Conservation (phyloP, 2,113 vertebrate genomes). For the Dicentrarchus labrax region DNA sequence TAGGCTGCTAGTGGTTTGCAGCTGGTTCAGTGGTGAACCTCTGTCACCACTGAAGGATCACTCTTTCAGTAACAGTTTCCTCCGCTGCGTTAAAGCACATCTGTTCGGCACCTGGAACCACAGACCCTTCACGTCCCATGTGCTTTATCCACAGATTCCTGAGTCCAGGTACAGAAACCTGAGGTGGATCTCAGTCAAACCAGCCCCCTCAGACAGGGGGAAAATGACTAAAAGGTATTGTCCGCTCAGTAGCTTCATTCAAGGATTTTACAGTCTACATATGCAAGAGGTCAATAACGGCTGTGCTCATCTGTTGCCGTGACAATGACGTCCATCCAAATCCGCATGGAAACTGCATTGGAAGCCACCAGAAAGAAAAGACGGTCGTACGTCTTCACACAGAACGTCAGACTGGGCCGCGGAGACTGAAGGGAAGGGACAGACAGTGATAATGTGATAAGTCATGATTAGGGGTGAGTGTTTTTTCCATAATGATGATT, state of each 20-base stretch:
- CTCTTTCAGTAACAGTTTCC: constrained; percentile 53
- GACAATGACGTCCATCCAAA: constrained; percentile 95
- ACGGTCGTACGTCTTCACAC: constrained; percentile 93
- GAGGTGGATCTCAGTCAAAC: constrained; percentile 15
- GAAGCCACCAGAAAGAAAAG: constrained; percentile 92
- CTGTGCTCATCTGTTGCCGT: constrained; percentile 91
- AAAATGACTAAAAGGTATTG: background rate
- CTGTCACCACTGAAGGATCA: constrained; percentile 1
- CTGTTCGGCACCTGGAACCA: background rate
- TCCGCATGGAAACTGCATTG: constrained; percentile 90
- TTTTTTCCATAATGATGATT: background rate
- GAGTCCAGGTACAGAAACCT: constrained; percentile 29
- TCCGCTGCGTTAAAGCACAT: background rate
- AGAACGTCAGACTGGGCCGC: constrained; percentile 90
- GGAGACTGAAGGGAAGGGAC: constrained; percentile 85
- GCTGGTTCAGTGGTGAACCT: constrained; percentile 18
- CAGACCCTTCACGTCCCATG: background rate
- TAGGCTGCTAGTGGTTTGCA: constrained; percentile 24
- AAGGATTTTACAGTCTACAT: background rate
- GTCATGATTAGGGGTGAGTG: background rate
- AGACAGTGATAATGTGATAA: background rate
- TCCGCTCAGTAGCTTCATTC: constrained; percentile 1
- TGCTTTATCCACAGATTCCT: background rate
- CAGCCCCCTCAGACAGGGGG: background rate
- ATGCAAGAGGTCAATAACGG: constrained; percentile 82